These are phyloP conservation scores for Arvicanthis niloticus DNA, from an alignment of 2,113 vertebrate species.

Conservation along the genomic window DNA sequence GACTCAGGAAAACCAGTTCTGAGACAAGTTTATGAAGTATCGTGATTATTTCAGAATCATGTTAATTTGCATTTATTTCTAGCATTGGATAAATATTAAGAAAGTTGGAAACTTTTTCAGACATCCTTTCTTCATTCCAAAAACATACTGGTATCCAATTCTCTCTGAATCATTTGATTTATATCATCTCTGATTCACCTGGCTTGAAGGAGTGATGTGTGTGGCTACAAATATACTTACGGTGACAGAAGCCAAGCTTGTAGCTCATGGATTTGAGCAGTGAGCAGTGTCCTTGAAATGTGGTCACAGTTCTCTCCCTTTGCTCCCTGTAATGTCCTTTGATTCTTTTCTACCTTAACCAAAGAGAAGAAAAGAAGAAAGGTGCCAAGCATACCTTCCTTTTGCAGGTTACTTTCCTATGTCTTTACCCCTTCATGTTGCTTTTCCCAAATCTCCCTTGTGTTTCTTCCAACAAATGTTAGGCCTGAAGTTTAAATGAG, in stretches of 20 bases:
- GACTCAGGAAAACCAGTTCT: background rate
- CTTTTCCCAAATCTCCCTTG: slow-evolving; percentile 43
- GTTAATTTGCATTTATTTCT: slow-evolving; percentile 9
- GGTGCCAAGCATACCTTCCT: too few relatives aligned
- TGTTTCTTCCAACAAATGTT: slow-evolving; percentile 80
- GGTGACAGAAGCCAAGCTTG: slow-evolving; percentile 64
- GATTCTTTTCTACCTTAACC: background rate
- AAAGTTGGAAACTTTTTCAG: background rate
- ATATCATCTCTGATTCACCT: background rate
- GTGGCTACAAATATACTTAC: slow-evolving; percentile 46
- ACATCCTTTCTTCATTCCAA: background rate
- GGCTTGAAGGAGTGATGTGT: slow-evolving; percentile 36
- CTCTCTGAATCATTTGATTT: background rate
- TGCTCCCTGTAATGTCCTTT: slow-evolving; percentile 33
- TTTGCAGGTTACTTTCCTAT: background rate
- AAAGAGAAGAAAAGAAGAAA: background rate
- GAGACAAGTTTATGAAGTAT: background rate
- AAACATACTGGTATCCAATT: background rate
- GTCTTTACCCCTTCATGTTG: background rate
- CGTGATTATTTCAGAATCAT: background rate
- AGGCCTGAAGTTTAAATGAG: slow-evolving; percentile 89
- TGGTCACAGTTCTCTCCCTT: background rate
- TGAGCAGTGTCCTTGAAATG: slow-evolving; percentile 29
- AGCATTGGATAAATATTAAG: background rate
- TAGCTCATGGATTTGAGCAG: slow-evolving; percentile 49